Evolutionary conservation across 2,797 vertebrate species (phyloP).

Genomic region (Emys orbicularis): DNA sequence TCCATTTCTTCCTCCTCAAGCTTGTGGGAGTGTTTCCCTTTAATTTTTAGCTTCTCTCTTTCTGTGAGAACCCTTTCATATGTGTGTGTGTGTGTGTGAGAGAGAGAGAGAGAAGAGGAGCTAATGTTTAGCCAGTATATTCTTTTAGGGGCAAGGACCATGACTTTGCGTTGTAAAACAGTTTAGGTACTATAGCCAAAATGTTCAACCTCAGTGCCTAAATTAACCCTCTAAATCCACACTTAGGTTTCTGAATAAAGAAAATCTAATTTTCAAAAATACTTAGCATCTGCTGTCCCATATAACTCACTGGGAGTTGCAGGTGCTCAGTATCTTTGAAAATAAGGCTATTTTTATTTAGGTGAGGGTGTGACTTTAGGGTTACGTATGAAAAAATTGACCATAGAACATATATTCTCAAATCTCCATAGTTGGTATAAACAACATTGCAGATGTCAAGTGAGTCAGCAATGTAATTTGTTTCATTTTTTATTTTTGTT

Average conservation of each 20-base stretch:
- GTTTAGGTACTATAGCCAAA: not conserved
- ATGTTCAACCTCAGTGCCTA: not conserved
- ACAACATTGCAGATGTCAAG: slow-evolving; percentile 38
- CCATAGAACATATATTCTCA: not conserved
- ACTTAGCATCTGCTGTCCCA: not conserved
- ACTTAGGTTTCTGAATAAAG: not conserved
- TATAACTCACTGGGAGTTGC: not conserved
- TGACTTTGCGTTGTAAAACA: not conserved
- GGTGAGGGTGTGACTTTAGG: not conserved
- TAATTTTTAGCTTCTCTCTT: not conserved
- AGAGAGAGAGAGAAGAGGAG: not conserved
- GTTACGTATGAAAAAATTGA: rapidly evolving
- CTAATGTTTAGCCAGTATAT: not conserved
- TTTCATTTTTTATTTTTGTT: not conserved
- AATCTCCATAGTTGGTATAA: not conserved
- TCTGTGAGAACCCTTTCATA: not conserved
- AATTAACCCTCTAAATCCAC: not conserved
- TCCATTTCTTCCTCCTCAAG: not conserved
- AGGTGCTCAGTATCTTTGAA: not conserved
- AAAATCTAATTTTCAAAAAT: not conserved
- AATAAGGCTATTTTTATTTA: not conserved
- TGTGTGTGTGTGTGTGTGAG: no score
- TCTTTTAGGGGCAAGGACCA: not conserved
- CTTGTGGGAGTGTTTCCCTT: not conserved
- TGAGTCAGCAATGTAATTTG: slow-evolving; percentile 65